Percentiles rank a stretch among this genome's conserved stretches.
These are phyloP conservation scores for Cisticola juncidis DNA, from an alignment of 2,113 vertebrate species.

Conservation along the genomic window DNA sequence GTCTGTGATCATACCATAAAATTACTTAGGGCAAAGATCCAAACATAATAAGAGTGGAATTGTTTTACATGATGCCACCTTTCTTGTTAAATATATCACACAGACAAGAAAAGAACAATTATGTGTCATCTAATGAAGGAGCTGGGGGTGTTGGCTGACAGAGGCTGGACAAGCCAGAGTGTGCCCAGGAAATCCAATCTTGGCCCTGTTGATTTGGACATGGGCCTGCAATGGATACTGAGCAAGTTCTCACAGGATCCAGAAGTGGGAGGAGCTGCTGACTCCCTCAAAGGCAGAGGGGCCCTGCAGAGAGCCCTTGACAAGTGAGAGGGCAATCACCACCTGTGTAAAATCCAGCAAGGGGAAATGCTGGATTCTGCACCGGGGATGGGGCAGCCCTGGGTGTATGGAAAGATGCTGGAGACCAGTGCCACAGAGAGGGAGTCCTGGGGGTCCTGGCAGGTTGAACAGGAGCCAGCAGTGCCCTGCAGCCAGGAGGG, in stretches of 20 bases:
- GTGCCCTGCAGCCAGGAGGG: not conserved
- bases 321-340: too few relatives aligned
- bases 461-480: too few relatives aligned
- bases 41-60: not conserved
- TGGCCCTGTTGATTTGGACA: not conserved
- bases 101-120: not conserved
- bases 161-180: not conserved
- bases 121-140: not conserved
- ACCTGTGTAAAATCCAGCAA: accelerated
- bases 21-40: not conserved
- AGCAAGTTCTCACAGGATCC: accelerated
- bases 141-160: not conserved
- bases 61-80: not conserved
- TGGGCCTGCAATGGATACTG: not conserved
- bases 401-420: not conserved
- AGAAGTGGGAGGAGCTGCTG: not conserved
- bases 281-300: not conserved
- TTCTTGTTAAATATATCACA: not conserved
- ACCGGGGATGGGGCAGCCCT: not conserved
- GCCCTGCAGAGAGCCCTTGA: not conserved
- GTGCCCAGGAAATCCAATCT: not conserved
- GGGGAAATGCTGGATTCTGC: not conserved
- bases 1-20: not conserved
- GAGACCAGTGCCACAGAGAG: not conserved
- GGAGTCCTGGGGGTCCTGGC: too few relatives aligned